A percentile compares a stretch with the other conserved stretches of the same genome.
These are phyloP conservation scores for Neuroscelio doddi DNA, from an alignment of 2,888 invertebrate species.

Conservation along the genomic window DNA sequence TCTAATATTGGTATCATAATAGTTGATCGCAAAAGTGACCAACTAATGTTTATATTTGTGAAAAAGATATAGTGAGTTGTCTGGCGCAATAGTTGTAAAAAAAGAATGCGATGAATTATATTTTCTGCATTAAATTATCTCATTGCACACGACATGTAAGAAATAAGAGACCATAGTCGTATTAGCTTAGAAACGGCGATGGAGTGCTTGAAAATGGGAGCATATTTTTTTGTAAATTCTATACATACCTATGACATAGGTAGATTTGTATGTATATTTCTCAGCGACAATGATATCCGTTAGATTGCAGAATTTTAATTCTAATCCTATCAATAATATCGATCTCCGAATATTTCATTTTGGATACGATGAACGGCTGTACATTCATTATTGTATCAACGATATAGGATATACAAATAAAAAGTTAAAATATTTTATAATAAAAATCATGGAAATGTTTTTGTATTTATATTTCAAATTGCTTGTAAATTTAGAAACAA, in stretches of 20 bases:
- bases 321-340: no score
- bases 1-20: no score
- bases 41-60: neutral
- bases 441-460: no score
- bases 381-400: no score
- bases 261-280: conserved; percentile 4
- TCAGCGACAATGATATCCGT: neutral
- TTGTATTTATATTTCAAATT: no score
- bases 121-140: conserved; percentile 11
- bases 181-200: conserved; percentile 7
- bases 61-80: neutral
- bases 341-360: no score
- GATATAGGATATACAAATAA: no score
- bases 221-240: conserved; percentile 12
- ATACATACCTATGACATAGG: neutral
- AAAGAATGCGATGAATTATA: conserved; percentile 14
- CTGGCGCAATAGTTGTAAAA: conserved; percentile 22
- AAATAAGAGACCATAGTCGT: conserved; percentile 17
- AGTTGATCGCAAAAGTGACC: no score
- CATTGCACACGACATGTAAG: neutral
- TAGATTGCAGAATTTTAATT: neutral
- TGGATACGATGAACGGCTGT: no score
- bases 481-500: no score
- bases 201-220: conserved; percentile 3
- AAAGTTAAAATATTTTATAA: no score